Evolutionary conservation across 2,888 invertebrate genomes (phyloP).

Genomic region (Cantharis rustica): DNA sequence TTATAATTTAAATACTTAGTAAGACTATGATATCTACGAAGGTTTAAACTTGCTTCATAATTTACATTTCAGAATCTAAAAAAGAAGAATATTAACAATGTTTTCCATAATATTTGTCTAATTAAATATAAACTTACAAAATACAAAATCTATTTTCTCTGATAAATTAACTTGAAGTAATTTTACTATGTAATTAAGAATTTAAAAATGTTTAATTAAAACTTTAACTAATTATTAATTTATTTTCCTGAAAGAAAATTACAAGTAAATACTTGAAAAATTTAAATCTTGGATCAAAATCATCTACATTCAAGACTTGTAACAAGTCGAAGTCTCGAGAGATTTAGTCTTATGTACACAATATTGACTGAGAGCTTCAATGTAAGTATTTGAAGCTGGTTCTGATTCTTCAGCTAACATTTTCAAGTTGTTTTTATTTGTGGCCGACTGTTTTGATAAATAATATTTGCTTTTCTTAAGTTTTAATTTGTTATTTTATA

Average conservation of each 20-base stretch:
- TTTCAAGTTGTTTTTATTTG: slow-evolving; percentile 3
- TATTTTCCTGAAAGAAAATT: not conserved
- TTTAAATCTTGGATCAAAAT: not conserved
- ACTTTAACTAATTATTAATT: not conserved
- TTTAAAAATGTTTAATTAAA: not conserved
- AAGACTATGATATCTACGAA: not conserved
- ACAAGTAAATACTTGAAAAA: not conserved
- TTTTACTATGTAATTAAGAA: not conserved
- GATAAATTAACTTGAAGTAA: not conserved
- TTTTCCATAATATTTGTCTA: not conserved
- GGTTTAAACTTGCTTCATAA: not conserved
- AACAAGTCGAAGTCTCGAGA: slow-evolving; percentile 1
- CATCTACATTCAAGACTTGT: slow-evolving; percentile 3
- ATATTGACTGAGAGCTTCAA: not conserved
- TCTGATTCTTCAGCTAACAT: not conserved
- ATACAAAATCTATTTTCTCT: not conserved
- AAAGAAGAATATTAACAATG: not conserved
- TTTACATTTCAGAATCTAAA: not conserved
- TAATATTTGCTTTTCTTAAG: not conserved
- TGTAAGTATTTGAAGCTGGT: not conserved
- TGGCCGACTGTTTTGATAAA: not conserved
- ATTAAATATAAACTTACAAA: not conserved
- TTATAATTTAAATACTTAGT: not conserved
- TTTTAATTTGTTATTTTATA: not conserved
- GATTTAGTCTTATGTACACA: not conserved